Base-by-base conservation (phyloP, 2,888 invertebrate species). In the Chironomus riparius region DNA sequence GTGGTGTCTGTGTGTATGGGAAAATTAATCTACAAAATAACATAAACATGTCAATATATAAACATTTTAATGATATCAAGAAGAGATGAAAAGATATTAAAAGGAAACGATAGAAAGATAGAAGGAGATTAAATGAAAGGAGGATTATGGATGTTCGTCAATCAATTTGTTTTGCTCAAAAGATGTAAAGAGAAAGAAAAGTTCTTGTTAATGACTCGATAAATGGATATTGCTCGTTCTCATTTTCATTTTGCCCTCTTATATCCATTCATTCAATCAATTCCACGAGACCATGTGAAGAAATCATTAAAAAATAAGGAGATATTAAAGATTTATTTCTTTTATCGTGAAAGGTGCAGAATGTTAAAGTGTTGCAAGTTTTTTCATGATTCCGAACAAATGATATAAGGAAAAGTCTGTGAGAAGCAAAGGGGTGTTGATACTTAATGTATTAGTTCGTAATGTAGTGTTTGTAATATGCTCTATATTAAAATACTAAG, bases 191-290 rank as follows among this genome's bases (percentile, higher is more conserved):
- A 70, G 38, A 72, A 62, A 71, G 10, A 61, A 70, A 72, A 50
- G 38, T 62, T 62, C 72, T 72, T 50, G 72, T 72, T 72, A 72
- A 72, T 72, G 72, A 62, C 24, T 62, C 72, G 72, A 72, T 72
- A 72, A 72, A 72, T 72, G 72, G 47, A 61, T 38, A 71, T 71
- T 71, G 3, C 13, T 21, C 21, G 4, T 21, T 22, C 65, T 65
- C 65, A n/a, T 24, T 13, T 21, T 21, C 65, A 21, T 56, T 56
- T 56, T 38, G 38, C 38, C 38, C 56, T 56, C 56, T 18, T 38
- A 38, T 38, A 38, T 38, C 38, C 38, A 38, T 18, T 70, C 70
- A 38, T 70, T 70, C 47, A 70, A 47, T 70, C 70, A 70, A 70
- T 70, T 56, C 70, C 18, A 65, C 13, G n/a, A 47, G 70, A 70